Evolutionary conservation across 2,113 vertebrate genomes (phyloP).

Genomic region (Sturnus vulgaris): DNA sequence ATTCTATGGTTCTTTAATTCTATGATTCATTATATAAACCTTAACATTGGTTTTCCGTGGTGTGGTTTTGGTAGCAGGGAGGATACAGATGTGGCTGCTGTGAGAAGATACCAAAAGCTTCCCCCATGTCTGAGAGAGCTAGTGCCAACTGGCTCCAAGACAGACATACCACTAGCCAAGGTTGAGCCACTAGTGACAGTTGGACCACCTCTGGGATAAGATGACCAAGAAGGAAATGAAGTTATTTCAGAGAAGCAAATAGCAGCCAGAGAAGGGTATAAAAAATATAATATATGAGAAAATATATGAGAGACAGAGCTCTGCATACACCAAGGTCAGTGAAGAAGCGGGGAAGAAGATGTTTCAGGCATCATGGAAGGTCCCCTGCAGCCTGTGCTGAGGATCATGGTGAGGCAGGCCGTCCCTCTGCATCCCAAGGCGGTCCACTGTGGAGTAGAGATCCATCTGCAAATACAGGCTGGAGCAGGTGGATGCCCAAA

Average conservation of each 20-base stretch:
- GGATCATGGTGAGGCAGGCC: neutral
- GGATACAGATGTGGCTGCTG: neutral
- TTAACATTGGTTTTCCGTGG: neutral
- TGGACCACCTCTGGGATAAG: neutral
- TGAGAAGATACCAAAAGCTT: neutral
- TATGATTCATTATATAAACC: neutral
- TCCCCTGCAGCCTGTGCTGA: neutral
- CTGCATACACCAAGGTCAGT: neutral
- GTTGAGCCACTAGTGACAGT: rapidly evolving
- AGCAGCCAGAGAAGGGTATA: neutral
- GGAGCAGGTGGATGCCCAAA: neutral
- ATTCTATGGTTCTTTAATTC: neutral
- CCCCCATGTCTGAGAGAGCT: neutral
- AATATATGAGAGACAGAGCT: neutral
- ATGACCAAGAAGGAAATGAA: neutral
- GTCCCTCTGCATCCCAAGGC: neutral
- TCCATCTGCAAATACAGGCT: neutral
- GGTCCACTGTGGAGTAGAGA: neutral
- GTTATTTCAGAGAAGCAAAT: neutral
- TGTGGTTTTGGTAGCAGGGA: neutral
- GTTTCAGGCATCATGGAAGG: neutral
- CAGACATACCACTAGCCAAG: rapidly evolving
- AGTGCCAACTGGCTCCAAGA: neutral
- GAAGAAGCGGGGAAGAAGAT: neutral
- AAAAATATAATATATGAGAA: neutral